Conservation (phyloP, 2,797 vertebrate genomes). For the Peromyscus melanophrys region DNA sequence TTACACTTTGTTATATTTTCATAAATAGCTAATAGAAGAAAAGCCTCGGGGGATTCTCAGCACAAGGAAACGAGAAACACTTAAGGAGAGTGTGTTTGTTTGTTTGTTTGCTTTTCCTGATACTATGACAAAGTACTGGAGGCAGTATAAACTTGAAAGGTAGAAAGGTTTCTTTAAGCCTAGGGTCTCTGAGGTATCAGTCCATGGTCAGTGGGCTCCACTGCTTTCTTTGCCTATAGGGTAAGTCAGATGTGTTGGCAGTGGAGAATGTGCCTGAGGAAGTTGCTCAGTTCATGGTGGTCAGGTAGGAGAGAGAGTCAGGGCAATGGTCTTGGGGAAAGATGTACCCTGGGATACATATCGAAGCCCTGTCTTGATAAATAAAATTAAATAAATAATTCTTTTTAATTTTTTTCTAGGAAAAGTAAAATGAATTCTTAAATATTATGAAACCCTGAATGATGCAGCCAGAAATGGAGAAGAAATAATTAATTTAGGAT, state of each 20-base stretch:
- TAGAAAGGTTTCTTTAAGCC: neutral
- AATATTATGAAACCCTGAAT: slow-evolving; percentile 19
- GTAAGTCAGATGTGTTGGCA: neutral
- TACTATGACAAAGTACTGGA: neutral
- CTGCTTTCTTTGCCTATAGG: neutral
- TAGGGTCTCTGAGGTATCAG: neutral
- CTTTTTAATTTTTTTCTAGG: slow-evolving; percentile 52
- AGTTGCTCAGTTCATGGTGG: neutral
- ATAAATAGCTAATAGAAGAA: neutral
- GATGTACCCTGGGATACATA: neutral
- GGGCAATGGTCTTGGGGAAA: no score
- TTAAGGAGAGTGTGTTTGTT: no score
- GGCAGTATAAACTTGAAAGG: neutral
- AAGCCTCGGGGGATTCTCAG: neutral
- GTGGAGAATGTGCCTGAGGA: neutral
- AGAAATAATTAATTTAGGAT: slow-evolving; percentile 2
- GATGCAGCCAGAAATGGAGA: slow-evolving; percentile 15
- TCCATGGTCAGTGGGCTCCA: neutral
- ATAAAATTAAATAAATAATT: slow-evolving; percentile 73
- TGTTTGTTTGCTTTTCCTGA: neutral
- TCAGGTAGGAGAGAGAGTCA: neutral
- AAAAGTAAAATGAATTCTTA: slow-evolving; percentile 18
- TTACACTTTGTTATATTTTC: neutral
- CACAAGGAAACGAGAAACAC: neutral
- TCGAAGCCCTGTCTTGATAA: neutral